Evolutionary conservation across 2,797 vertebrate genomes (phyloP), one percentile per base, ranked within the genome.

Genomic region (Myotis daubentonii): DNA sequence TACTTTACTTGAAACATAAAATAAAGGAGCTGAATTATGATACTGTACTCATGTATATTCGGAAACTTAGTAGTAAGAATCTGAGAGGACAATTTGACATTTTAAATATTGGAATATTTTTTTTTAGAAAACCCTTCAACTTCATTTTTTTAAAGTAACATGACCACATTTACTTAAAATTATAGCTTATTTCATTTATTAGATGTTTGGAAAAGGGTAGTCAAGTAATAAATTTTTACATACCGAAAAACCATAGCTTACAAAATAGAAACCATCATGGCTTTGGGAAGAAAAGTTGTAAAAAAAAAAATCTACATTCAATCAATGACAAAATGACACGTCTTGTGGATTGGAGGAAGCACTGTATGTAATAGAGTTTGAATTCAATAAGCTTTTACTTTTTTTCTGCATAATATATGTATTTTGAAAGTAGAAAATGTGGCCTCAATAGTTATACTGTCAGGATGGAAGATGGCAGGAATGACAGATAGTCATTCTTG

Each of bases 341-440:
- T 74, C 81, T 84, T n/a, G 2, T 92, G 28, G 23, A 68, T 44
- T 51, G 55, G 6, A 72, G 75, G 25, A 62, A 82, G 9, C 19
- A 79, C 22, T 55, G 66, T 47, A 68, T 74, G 2, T 82, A 66
- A 65, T 76, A 30, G 51, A 75, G 83, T 89, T 81, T 85, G 12
- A 96, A 33, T 66, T 51, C n/a, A 88, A 57, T 70, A 66, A 90
- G 30, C 9, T 74, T 28, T 75, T 96, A 30, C 55, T 28, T 79
- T 85, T 76, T 84, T 87, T 68, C 44, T 87, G 4, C 41, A 36
- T 89, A 28, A 74, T 55, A 13, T 92, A 86, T 81, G 4, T 53
- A 74, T 85, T 92, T 80, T 71, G 25, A 93, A 85, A 11, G 23
- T 74, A 44, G n/a, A 92, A 89, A 90, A 53, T 79, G 15, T 89